Base-by-base conservation (phyloP, 1,140 invertebrate genomes). In the Sinella curviseta region DNA sequence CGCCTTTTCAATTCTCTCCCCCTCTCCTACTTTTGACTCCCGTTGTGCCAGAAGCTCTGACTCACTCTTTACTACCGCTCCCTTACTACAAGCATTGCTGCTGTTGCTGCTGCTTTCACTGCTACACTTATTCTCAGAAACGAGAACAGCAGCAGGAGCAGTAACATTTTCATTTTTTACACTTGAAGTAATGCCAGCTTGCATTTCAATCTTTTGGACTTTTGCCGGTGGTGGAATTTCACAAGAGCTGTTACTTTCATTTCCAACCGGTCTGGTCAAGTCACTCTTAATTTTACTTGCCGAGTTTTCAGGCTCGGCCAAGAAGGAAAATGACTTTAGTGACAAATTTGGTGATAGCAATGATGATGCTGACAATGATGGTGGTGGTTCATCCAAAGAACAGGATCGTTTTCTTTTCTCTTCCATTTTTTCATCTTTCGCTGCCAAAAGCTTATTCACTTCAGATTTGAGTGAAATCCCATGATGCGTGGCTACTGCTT, bases 1-100 rank as follows among this genome's bases (percentile, higher is more conserved):
- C 65, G 31, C 8, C 30, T 8, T 24, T 70, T 30, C 28, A 12
- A 31, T 70, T 14, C 30, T 70, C 65, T 70, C 30, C 26, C 30
- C 65, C 65, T 33, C 65, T 70, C n/a, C 65, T 70, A 30, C 31
- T 70, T 12, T 60, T 60, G 65, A 12, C 65, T 70, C 65, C 65
- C 65, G 65, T 70, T 70, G 65, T 70, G 65, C 31, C 31, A 12
- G 8, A 20, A 48, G 39, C 39, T 30, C 28, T 70, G 65, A 60
- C 26, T 70, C 28, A 70, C 65, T 70, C 65, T 4, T 70, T 33
- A 8, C 12, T 30, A 24, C 65, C 31, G 26, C 65, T 8, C 30
- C 30, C 65, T 70, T 33, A 30, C 30, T 33, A 33, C 28, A 8
- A 70, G 31, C 24, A 65, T n/a, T 33, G n/a, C 12, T 2, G 65